These are phyloP conservation scores for Phalacrocorax pelagicus DNA, from an alignment of 2,113 vertebrate species.

Conservation along the genomic window DNA sequence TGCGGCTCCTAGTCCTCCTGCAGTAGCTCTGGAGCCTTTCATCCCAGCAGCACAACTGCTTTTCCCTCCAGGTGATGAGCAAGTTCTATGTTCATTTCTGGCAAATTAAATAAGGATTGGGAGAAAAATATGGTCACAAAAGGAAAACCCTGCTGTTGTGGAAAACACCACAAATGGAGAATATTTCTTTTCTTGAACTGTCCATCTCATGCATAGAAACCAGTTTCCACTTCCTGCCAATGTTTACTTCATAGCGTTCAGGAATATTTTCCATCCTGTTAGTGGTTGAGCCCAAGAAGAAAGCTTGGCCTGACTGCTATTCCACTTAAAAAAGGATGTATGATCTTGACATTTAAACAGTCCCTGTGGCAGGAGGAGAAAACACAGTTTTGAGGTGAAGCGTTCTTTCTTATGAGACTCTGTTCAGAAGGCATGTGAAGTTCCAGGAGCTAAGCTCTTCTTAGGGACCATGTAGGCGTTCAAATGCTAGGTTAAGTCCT, in stretches of 20 bases:
- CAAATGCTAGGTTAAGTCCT: background rate
- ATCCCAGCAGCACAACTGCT: background rate
- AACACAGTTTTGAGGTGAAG: background rate
- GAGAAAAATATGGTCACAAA: background rate
- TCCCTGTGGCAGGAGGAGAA: background rate
- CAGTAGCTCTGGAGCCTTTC: background rate
- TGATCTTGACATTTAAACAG: background rate
- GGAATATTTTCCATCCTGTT: background rate
- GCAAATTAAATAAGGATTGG: background rate
- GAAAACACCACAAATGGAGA: background rate
- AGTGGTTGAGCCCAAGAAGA: background rate
- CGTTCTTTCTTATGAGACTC: fast-evolving
- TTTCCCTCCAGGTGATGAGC: background rate
- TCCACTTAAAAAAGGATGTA: background rate
- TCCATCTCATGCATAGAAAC: background rate
- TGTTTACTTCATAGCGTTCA: background rate
- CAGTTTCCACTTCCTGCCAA: background rate
- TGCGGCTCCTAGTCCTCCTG: background rate
- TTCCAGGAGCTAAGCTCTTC: background rate
- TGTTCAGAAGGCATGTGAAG: background rate
- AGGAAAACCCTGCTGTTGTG: background rate
- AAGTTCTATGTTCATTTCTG: background rate
- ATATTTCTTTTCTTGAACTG: background rate
- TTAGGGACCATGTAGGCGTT: fast-evolving
- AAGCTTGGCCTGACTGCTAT: background rate